Conservation (phyloP, 2,113 vertebrate genomes). For the Oreochromis niloticus region DNA sequence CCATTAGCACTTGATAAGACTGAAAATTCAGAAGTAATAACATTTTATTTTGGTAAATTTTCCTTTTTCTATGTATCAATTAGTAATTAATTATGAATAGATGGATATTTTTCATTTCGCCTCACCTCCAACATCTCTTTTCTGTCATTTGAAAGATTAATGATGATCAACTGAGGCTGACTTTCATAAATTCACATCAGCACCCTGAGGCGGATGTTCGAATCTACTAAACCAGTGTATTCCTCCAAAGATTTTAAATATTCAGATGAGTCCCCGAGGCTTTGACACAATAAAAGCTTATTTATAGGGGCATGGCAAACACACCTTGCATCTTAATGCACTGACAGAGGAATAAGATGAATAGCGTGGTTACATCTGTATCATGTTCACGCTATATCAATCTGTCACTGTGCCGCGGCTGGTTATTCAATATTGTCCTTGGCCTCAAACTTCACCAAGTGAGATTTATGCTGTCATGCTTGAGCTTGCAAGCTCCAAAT, state of each 20-base stretch:
- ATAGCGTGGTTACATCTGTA: slow-evolving; percentile 50
- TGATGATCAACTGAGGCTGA: slow-evolving; percentile 33
- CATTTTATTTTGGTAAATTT: background rate
- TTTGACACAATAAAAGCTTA: slow-evolving; percentile 61
- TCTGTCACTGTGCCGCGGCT: slow-evolving; percentile 49
- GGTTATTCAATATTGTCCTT: slow-evolving; percentile 64
- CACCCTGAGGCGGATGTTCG: slow-evolving; percentile 30
- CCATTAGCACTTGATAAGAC: background rate
- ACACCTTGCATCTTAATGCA: slow-evolving; percentile 62
- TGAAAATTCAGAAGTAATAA: background rate
- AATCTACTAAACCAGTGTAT: slow-evolving; percentile 55
- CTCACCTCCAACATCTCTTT: background rate
- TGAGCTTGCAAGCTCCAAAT: slow-evolving; percentile 9
- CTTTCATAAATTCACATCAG: slow-evolving; percentile 43
- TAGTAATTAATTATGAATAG: background rate
- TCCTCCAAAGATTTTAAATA: slow-evolving; percentile 66
- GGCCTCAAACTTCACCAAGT: slow-evolving; percentile 52
- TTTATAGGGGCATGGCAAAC: slow-evolving; percentile 60
- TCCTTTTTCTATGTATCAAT: background rate
- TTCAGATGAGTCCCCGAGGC: slow-evolving; percentile 59
- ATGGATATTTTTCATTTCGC: background rate
- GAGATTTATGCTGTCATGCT: slow-evolving; percentile 46
- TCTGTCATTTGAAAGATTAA: slow-evolving; percentile 52
- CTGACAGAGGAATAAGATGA: slow-evolving; percentile 49
- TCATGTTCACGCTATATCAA: slow-evolving; percentile 58